These are phyloP conservation scores for Colletes collaris DNA, from an alignment of 2,888 invertebrate genomes.

Conservation along the genomic window DNA sequence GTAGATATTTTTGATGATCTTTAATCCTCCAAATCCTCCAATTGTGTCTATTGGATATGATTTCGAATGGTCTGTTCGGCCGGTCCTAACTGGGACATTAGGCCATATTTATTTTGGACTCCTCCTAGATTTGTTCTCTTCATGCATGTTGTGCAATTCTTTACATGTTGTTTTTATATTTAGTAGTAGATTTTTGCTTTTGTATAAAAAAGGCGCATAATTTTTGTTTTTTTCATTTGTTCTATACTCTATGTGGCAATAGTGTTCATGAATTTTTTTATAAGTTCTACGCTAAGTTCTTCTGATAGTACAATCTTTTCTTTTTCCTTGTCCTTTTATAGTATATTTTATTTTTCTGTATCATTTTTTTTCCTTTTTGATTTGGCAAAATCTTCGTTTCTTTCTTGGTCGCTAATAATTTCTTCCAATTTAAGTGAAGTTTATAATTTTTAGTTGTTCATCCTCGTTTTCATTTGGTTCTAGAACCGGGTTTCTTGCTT, in stretches of 20 bases:
- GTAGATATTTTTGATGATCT: too few species aligned
- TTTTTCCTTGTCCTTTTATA: too few species aligned
- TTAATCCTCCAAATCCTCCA: conserved; percentile 49
- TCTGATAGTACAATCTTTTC: too few species aligned
- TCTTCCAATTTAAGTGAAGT: conserved; percentile 52
- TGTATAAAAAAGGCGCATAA: conserved; percentile 39
- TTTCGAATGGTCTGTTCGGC: conserved; percentile 52
- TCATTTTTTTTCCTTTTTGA: conserved; percentile 50
- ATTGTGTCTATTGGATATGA: conserved; percentile 62
- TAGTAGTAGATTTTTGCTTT: conserved; percentile 38
- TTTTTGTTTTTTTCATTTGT: conserved; percentile 46
- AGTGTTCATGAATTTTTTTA: too few species aligned
- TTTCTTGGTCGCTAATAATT: conserved; percentile 56
- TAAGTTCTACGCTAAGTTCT: too few species aligned
- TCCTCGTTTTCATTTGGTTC: conserved; percentile 56
- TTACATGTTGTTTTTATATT: conserved; percentile 51
- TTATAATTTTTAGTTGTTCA: conserved; percentile 56
- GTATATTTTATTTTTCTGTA: conserved; percentile 33
- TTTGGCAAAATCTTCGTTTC: conserved; percentile 37
- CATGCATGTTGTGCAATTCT: conserved; percentile 51
- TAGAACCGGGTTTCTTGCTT: too few species aligned
- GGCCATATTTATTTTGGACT: conserved; percentile 51
- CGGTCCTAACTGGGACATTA: conserved; percentile 58
- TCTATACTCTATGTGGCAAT: conserved; percentile 48
- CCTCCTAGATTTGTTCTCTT: conserved; percentile 63